Percentiles rank a stretch among this genome's conserved stretches.
Conservation (phyloP, 2,888 invertebrate species). For the Drosophila kokeensis region DNA sequence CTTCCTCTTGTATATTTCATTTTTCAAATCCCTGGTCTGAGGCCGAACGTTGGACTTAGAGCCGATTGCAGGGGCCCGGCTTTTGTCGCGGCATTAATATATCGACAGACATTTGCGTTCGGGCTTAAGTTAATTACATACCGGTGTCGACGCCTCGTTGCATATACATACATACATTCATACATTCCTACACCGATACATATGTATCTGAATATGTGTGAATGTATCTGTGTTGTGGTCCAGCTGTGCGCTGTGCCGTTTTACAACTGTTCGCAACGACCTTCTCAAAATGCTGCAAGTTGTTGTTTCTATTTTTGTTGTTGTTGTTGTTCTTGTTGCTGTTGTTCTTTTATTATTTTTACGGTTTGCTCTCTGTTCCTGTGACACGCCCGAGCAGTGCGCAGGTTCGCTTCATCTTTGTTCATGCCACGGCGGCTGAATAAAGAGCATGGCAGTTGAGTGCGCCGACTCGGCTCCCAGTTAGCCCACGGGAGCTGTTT, state of each 20-base stretch:
- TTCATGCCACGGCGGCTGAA: slow-evolving; percentile 53
- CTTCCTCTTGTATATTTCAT: slow-evolving; percentile 7
- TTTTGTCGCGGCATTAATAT: slow-evolving; percentile 37
- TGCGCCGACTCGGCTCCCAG: slow-evolving; percentile 57
- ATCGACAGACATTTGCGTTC: slow-evolving; percentile 61
- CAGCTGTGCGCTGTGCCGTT: slow-evolving; percentile 70
- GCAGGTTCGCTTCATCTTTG: slow-evolving; percentile 54
- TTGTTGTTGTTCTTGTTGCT: slow-evolving; percentile 29
- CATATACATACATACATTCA: slow-evolving; percentile 45
- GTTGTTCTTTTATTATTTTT: slow-evolving; percentile 27
- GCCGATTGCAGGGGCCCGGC: slow-evolving; percentile 26
- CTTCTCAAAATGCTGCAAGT: slow-evolving; percentile 67
- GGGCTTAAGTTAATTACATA: slow-evolving; percentile 80
- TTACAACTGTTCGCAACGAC: slow-evolving; percentile 78
- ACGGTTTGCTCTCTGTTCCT: slow-evolving; percentile 40
- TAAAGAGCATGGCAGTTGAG: slow-evolving; percentile 35
- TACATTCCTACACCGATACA: slow-evolving; percentile 12
- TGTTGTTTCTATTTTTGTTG: slow-evolving; percentile 31
- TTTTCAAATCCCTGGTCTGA: slow-evolving; percentile 31
- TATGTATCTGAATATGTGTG: slow-evolving; percentile 7
- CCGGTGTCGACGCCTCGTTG: slow-evolving; percentile 77
- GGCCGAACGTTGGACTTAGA: slow-evolving; percentile 28
- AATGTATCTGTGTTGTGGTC: slow-evolving; percentile 44
- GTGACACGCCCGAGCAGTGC: slow-evolving; percentile 78
- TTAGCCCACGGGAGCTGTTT: slow-evolving; percentile 53